Percentiles rank a stretch among this genome's conserved stretches.
Evolutionary conservation across 1,140 invertebrate species (phyloP).

Genomic region (Eriosoma lanigerum): DNA sequence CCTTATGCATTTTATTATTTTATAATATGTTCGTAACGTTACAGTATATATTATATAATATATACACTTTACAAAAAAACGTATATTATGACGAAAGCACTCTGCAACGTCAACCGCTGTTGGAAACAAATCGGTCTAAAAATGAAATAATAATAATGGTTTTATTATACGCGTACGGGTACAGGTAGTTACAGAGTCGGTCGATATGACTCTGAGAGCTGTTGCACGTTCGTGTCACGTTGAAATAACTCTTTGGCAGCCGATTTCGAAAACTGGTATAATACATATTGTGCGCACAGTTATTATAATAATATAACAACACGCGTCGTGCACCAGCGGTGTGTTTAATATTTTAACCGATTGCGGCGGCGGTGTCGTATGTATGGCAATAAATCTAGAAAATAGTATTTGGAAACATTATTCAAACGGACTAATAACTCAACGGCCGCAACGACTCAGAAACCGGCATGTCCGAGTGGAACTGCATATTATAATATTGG

Average conservation of each 20-base stretch:
- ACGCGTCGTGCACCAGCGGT: not conserved
- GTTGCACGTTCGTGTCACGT: not conserved
- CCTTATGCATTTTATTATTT: too few relatives aligned
- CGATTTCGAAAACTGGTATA: not conserved
- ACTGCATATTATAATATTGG: not conserved
- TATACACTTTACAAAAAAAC: too few relatives aligned
- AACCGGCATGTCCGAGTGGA: not conserved
- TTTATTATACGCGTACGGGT: too few relatives aligned
- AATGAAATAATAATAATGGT: too few relatives aligned
- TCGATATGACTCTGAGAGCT: not conserved
- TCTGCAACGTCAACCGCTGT: too few relatives aligned
- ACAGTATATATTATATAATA: too few relatives aligned
- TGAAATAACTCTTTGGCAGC: slow-evolving; percentile 7
- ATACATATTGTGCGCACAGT: too few relatives aligned
- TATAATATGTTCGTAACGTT: too few relatives aligned
- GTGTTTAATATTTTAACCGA: slow-evolving; percentile 11
- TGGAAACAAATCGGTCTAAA: too few relatives aligned
- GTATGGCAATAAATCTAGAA: slow-evolving; percentile 23
- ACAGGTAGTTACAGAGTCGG: too few relatives aligned
- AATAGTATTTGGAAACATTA: slow-evolving; percentile 24
- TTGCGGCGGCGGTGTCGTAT: too few relatives aligned
- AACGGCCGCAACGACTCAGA: not conserved
- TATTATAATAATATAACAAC: slow-evolving; percentile 8
- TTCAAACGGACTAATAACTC: slow-evolving; percentile 25
- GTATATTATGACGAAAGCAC: too few relatives aligned